Evolutionary conservation across 2,888 invertebrate genomes (phyloP).

Genomic region (Epistrophe grossulariae): DNA sequence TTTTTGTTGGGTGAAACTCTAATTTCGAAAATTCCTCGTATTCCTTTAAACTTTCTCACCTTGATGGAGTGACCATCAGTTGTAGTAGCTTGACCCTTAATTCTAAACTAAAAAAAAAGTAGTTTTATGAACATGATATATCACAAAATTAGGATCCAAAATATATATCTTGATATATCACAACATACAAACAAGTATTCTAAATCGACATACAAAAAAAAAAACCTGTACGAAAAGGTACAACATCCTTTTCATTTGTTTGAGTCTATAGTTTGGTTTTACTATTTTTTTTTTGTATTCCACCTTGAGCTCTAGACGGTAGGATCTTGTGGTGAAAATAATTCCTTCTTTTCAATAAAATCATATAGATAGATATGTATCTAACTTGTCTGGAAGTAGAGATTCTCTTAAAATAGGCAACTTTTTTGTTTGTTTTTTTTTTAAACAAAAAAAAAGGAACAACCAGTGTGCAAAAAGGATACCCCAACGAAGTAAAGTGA

Average conservation of each 20-base stretch:
- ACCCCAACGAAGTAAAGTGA: not conserved
- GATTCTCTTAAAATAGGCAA: not conserved
- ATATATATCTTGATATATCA: constrained; percentile 17
- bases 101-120: not conserved
- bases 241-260: constrained; percentile 32
- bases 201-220: constrained; percentile 32
- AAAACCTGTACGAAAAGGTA: constrained; percentile 30
- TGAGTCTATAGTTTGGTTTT: constrained; percentile 50
- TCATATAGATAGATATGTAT: constrained; percentile 22
- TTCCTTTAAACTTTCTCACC: constrained; percentile 28
- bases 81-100: constrained; percentile 3
- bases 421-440: not conserved
- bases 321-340: constrained; percentile 57
- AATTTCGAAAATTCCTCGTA: constrained; percentile 15
- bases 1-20: not conserved
- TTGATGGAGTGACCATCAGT: not conserved
- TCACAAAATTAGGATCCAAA: too few species aligned
- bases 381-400: constrained; percentile 40
- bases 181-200: constrained; percentile 40
- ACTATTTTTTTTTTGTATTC: not conserved
- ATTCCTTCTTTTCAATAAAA: constrained; percentile 61
- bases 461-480: constrained; percentile 28
- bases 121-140: constrained; percentile 11
- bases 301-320: not conserved
- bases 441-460: not conserved